A percentile compares a stretch with the other conserved stretches of the same genome.
These are phyloP conservation scores for Opisthocomus hoazin DNA, from an alignment of 2,113 vertebrate species.

Conservation along the genomic window DNA sequence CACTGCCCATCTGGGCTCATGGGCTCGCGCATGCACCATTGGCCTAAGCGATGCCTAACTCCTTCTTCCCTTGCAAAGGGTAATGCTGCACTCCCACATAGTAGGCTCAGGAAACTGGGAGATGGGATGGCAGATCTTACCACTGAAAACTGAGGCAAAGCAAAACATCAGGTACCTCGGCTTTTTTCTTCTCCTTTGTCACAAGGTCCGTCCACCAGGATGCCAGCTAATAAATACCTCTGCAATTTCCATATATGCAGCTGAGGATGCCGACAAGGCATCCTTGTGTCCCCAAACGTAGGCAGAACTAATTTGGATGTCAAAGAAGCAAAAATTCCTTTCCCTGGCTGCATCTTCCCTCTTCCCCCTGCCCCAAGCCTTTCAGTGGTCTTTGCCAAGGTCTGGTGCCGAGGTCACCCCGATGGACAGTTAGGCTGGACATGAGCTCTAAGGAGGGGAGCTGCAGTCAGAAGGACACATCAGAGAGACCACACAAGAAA, in stretches of 20 bases:
- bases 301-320: background rate
- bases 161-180: background rate
- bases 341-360: background rate
- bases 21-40: background rate
- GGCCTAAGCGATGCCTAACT: background rate
- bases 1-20: background rate
- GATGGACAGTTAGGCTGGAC: background rate
- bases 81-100: background rate
- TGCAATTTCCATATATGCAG: background rate
- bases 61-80: background rate
- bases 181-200: background rate
- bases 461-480: background rate
- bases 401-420: background rate
- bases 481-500: background rate
- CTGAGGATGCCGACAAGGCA: background rate
- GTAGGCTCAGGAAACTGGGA: background rate
- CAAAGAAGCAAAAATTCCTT: background rate
- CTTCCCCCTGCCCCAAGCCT: background rate
- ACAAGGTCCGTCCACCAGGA: background rate
- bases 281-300: background rate
- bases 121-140: background rate
- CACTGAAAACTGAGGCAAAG: background rate
- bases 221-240: background rate
- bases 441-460: background rate
- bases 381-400: background rate